Evolutionary conservation across 2,113 vertebrate genomes (phyloP).

Genomic region (Ginglymostoma cirratum): DNA sequence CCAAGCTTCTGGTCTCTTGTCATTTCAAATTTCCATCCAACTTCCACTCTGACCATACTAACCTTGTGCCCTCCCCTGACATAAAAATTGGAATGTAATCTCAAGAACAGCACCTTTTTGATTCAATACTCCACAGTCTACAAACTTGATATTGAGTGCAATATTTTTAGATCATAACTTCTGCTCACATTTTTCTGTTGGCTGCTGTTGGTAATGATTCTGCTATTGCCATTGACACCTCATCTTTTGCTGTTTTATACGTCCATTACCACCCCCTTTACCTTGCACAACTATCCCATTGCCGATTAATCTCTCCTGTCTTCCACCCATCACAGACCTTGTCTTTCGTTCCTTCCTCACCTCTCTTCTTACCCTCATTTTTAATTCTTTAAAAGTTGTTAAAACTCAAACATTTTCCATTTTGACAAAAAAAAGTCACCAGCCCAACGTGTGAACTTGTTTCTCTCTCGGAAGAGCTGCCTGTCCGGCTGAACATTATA

Average conservation of each 20-base stretch:
- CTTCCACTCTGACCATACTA: neutral
- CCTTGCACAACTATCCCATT: no score
- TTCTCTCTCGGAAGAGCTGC: no score
- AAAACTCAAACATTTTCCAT: no score
- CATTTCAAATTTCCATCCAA: neutral
- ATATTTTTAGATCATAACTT: neutral
- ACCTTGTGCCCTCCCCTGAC: neutral
- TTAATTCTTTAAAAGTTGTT: no score
- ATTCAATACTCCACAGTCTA: neutral
- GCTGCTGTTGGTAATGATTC: neutral
- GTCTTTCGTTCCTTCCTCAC: no score
- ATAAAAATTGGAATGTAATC: neutral
- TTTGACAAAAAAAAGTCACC: no score
- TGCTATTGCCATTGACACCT: neutral
- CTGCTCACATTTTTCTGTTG: neutral
- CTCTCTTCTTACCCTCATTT: no score
- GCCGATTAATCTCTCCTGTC: no score
- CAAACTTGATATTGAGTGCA: neutral
- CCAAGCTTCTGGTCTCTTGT: neutral
- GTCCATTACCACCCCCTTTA: no score
- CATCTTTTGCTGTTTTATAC: neutral
- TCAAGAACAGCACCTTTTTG: neutral
- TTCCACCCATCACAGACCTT: no score
- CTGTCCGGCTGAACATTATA: no score
- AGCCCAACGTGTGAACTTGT: no score